These are phyloP conservation scores for Pterois miles DNA, from an alignment of 2,797 vertebrate species.

Conservation along the genomic window DNA sequence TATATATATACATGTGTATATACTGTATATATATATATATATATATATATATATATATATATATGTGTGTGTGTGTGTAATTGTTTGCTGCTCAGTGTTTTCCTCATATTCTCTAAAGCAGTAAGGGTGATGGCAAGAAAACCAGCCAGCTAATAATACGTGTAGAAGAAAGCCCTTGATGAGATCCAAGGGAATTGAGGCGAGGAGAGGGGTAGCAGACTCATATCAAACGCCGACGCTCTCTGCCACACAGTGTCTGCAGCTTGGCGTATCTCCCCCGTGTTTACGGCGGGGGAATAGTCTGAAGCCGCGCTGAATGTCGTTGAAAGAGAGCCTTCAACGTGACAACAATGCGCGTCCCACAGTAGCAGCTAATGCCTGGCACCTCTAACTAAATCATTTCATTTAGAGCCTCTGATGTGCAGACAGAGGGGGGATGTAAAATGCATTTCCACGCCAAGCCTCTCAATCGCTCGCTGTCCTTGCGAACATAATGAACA, in stretches of 20 bases:
- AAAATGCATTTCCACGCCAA: constrained; percentile 66
- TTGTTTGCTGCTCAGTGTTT: constrained; percentile 11
- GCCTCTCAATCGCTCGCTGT: constrained; percentile 56
- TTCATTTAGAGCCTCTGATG: constrained; percentile 78
- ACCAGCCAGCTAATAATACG: constrained; percentile 63
- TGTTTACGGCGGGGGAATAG: constrained; percentile 62
- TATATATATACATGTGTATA: too few relatives aligned
- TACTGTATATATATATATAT: too few relatives aligned
- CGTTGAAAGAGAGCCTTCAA: constrained; percentile 71
- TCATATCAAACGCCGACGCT: constrained; percentile 67
- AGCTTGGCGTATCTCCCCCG: constrained; percentile 59
- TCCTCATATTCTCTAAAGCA: constrained; percentile 22
- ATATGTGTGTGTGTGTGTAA: not conserved
- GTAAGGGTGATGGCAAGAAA: constrained; percentile 40
- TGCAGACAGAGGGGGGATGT: constrained; percentile 60
- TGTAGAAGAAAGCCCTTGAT: constrained; percentile 65
- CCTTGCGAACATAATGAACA: constrained; percentile 64
- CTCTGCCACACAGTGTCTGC: constrained; percentile 46
- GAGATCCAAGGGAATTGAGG: constrained; percentile 72
- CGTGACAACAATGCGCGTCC: constrained; percentile 62
- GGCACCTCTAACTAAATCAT: constrained; percentile 72
- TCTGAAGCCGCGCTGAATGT: constrained; percentile 57
- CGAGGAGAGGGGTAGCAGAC: constrained; percentile 35
- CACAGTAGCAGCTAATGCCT: constrained; percentile 66
- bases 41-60: too few relatives aligned